These are phyloP conservation scores for Epizoanthus illoricatus DNA, from an alignment of 92 coral and sea anemone species.

Conservation along the genomic window DNA sequence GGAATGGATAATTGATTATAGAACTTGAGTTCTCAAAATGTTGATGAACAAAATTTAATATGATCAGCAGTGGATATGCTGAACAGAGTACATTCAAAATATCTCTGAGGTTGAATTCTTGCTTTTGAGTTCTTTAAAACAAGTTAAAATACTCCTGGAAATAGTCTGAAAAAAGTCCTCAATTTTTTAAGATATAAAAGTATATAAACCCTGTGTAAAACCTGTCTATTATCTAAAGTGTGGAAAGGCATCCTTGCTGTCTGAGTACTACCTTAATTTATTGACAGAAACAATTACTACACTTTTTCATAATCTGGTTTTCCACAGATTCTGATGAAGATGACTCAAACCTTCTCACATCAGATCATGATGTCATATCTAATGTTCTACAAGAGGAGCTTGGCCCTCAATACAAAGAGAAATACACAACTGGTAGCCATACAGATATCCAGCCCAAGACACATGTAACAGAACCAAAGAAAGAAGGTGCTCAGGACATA, in stretches of 20 bases:
- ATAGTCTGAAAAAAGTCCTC: too few relatives aligned
- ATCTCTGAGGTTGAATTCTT: too few relatives aligned
- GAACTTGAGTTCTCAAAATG: background rate
- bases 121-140: too few relatives aligned
- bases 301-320: background rate
- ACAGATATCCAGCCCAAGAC: background rate
- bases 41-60: too few relatives aligned
- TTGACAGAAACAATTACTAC: too few relatives aligned
- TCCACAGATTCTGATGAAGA: constrained; percentile 66
- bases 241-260: too few relatives aligned
- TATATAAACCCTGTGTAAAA: background rate
- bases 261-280: too few relatives aligned
- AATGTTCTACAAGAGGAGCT: constrained; percentile 84
- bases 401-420: constrained; percentile 64
- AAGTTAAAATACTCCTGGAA: too few relatives aligned
- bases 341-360: constrained; percentile 87
- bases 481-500: background rate
- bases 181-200: too few relatives aligned
- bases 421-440: constrained; percentile 8
- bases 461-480: background rate
- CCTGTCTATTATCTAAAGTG: background rate
- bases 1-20: constrained; percentile 12
- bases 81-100: too few relatives aligned
- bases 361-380: constrained; percentile 88
- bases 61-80: too few relatives aligned